These are phyloP conservation scores for Pangasianodon hypophthalmus DNA, from an alignment of 2,113 vertebrate species.

Conservation along the genomic window DNA sequence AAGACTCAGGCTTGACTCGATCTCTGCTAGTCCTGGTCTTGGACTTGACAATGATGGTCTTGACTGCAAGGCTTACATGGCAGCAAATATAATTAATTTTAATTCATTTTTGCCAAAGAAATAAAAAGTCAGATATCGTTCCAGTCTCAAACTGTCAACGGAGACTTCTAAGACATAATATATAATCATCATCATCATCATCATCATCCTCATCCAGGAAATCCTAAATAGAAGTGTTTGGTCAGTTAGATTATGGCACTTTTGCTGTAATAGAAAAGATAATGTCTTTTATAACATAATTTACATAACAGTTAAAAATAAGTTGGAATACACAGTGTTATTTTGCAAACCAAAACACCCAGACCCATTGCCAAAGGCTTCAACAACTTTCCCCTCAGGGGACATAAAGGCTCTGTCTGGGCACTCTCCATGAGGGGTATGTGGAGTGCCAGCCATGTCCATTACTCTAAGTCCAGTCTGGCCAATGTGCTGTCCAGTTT, in stretches of 20 bases:
- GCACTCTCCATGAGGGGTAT: slow-evolving; percentile 27
- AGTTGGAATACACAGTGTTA: neutral
- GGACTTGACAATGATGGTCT: neutral
- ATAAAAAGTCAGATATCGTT: neutral
- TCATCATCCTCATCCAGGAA: neutral
- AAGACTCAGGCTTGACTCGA: neutral
- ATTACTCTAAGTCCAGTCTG: slow-evolving; percentile 35
- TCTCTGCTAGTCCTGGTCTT: neutral
- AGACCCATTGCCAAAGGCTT: slow-evolving; percentile 36
- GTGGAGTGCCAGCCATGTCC: slow-evolving; percentile 31
- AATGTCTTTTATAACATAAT: neutral
- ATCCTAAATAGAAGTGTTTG: no score
- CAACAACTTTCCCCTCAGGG: slow-evolving; percentile 15
- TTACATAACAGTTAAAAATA: neutral
- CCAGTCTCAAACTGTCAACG: neutral
- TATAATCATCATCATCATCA: neutral
- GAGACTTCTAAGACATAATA: neutral
- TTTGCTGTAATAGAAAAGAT: neutral
- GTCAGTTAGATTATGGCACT: neutral
- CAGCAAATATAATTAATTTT: neutral
- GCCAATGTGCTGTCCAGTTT: slow-evolving; percentile 54
- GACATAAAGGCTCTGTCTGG: slow-evolving; percentile 43
- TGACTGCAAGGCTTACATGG: neutral
- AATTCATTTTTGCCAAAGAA: neutral
- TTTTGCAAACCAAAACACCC: slow-evolving; percentile 39